Evolutionary conservation across 2,888 invertebrate genomes (phyloP).

Genomic region (Gari tellinella): DNA sequence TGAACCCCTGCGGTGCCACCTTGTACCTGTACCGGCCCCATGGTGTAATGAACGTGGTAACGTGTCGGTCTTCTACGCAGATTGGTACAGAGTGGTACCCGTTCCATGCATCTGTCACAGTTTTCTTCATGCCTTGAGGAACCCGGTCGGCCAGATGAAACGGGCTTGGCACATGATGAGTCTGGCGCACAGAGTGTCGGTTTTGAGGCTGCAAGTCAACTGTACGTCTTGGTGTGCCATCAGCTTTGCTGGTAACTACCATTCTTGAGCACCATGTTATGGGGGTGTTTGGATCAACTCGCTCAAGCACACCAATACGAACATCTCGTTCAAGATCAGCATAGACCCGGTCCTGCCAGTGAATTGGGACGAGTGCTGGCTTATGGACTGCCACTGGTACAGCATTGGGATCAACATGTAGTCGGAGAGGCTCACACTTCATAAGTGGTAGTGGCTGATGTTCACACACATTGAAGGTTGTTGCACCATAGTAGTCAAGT

Average conservation of each 20-base stretch:
- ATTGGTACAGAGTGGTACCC: slow-evolving; percentile 44
- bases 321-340: slow-evolving; percentile 41
- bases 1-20: slow-evolving; percentile 40
- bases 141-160: slow-evolving; percentile 42
- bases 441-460: slow-evolving; percentile 50
- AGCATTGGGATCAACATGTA: slow-evolving; percentile 45
- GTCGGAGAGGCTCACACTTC: slow-evolving; percentile 48
- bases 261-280: slow-evolving; percentile 36
- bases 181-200: slow-evolving; percentile 30
- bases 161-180: slow-evolving; percentile 54
- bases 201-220: slow-evolving; percentile 37
- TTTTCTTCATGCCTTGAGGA: slow-evolving; percentile 45
- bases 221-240: slow-evolving; percentile 28
- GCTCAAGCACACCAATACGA: slow-evolving; percentile 38
- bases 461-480: slow-evolving; percentile 29
- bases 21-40: slow-evolving; percentile 40
- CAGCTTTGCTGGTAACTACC: slow-evolving; percentile 27
- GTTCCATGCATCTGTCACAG: slow-evolving; percentile 47
- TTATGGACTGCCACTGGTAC: slow-evolving; percentile 43
- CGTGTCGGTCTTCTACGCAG: slow-evolving; percentile 36
- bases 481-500: slow-evolving; percentile 35
- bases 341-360: slow-evolving; percentile 39
- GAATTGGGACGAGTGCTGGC: slow-evolving; percentile 35
- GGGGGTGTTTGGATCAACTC: slow-evolving; percentile 22
- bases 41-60: slow-evolving; percentile 43